These are phyloP conservation scores for Ptilorrhoa leucosticta DNA, from an alignment of 2,113 vertebrate species.

Conservation along the genomic window DNA sequence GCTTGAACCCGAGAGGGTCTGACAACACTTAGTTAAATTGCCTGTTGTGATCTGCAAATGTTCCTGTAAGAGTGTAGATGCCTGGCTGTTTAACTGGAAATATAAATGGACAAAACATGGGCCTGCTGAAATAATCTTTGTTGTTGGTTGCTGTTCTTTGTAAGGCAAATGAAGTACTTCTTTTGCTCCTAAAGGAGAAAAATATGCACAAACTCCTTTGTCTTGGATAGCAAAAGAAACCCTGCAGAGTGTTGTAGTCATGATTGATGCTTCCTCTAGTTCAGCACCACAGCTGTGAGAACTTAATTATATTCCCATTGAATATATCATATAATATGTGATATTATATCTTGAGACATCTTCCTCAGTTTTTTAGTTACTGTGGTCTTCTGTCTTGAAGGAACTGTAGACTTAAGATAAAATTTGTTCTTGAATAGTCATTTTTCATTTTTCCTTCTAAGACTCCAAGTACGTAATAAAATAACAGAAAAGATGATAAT, in stretches of 20 bases:
- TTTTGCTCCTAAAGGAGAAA: neutral
- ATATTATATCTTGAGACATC: neutral
- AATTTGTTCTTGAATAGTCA: neutral
- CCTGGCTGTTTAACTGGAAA: neutral
- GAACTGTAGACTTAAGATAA: neutral
- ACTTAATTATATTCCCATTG: neutral
- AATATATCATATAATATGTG: neutral
- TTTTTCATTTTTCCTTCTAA: neutral
- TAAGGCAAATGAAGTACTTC: neutral
- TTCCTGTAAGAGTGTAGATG: neutral
- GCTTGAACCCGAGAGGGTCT: neutral
- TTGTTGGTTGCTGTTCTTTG: neutral
- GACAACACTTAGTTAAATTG: neutral
- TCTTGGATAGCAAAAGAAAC: neutral
- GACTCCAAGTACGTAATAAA: neutral
- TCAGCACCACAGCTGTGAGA: neutral
- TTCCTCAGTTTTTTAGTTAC: neutral
- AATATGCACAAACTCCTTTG: neutral
- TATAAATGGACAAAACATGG: neutral
- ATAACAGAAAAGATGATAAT: neutral
- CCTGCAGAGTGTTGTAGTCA: neutral
- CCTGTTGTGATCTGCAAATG: neutral
- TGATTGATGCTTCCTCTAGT: neutral
- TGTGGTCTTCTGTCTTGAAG: neutral
- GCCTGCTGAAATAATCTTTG: neutral